Evolutionary conservation across 2,113 vertebrate species (phyloP).

Genomic region (Gnathonemus echidnorhynchus): DNA sequence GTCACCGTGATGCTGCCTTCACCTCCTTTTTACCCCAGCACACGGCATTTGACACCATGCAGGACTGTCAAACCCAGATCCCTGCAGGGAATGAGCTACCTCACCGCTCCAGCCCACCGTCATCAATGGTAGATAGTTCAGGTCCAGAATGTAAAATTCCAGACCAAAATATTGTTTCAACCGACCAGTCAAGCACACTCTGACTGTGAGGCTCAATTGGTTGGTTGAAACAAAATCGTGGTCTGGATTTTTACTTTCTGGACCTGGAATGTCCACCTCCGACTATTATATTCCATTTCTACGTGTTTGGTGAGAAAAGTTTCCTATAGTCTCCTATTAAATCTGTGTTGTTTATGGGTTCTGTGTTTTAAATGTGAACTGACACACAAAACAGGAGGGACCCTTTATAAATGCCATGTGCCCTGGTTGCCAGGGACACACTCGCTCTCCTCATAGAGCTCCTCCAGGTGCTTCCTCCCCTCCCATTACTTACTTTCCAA

Average conservation of each 20-base stretch:
- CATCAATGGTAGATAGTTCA: background rate
- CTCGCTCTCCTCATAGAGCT: background rate
- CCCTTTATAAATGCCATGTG: background rate
- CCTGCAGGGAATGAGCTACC: background rate
- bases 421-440: too few species aligned
- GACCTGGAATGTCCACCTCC: background rate
- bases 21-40: background rate
- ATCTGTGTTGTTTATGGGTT: background rate
- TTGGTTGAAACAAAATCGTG: background rate
- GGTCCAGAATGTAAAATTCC: background rate
- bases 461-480: background rate
- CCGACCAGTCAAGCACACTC: background rate
- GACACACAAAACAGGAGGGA: background rate
- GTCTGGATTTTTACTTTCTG: background rate
- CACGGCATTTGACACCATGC: background rate
- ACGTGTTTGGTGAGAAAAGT: background rate
- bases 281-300: background rate
- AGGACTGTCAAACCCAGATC: background rate
- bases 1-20: background rate
- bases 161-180: background rate
- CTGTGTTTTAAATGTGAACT: background rate
- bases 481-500: background rate
- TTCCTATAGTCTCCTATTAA: background rate
- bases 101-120: background rate
- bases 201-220: background rate